Evolutionary conservation across 1,140 invertebrate species (phyloP).

Genomic region (Platorchestia sp.): DNA sequence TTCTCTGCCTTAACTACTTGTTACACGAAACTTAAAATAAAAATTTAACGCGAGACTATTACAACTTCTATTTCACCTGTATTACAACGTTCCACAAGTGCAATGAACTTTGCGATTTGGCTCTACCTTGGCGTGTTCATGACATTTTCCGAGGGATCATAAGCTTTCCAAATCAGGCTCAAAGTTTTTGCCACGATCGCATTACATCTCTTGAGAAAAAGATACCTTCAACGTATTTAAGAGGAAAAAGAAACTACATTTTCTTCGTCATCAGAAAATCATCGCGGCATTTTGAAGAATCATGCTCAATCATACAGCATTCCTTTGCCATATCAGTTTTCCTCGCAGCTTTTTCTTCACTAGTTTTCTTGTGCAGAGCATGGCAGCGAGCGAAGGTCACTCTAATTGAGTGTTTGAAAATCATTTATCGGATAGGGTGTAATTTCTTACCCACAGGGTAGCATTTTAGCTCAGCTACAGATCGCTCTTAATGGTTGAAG

Average conservation of each 20-base stretch:
- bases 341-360: neutral
- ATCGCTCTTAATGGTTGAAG: constrained; percentile 31
- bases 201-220: neutral
- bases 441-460: constrained; percentile 53
- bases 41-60: neutral
- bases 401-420: constrained; percentile 48
- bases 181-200: neutral
- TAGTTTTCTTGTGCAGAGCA: constrained; percentile 29
- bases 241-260: neutral
- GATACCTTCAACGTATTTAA: neutral
- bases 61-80: neutral
- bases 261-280: neutral
- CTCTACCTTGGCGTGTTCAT: neutral
- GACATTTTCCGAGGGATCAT: neutral
- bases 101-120: neutral
- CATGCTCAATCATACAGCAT: neutral
- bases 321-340: neutral
- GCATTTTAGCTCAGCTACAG: constrained; percentile 50
- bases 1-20: neutral
- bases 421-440: constrained; percentile 52
- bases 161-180: neutral
- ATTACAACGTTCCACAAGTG: neutral
- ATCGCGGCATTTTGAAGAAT: neutral
- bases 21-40: neutral
- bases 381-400: constrained; percentile 5